Evolutionary conservation across 2,113 vertebrate genomes (phyloP).

Genomic region (Cyprinodon brontotheroides): DNA sequence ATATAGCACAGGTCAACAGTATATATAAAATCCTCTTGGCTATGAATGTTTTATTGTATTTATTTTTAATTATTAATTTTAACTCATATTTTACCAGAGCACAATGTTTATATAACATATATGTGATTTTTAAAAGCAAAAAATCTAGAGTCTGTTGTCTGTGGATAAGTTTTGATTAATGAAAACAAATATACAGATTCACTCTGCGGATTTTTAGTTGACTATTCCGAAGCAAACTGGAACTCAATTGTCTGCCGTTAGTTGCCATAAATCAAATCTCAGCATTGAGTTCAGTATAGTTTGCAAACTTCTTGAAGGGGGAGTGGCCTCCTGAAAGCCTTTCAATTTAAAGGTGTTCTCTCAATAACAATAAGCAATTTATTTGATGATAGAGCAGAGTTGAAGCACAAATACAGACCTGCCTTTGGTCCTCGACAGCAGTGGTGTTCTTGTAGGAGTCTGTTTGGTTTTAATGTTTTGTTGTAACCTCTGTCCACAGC

Average conservation of each 20-base stretch:
- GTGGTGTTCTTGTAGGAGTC: not conserved
- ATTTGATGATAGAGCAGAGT: not conserved
- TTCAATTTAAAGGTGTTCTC: too few relatives aligned
- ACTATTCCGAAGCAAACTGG: too few relatives aligned
- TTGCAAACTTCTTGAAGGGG: too few relatives aligned
- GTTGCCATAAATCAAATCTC: too few relatives aligned
- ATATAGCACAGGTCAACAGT: not conserved
- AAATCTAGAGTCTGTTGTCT: not conserved
- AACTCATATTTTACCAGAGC: too few relatives aligned
- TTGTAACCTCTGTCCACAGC: slow-evolving; percentile 59
- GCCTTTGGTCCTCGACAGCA: not conserved
- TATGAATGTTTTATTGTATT: not conserved
- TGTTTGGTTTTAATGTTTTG: not conserved
- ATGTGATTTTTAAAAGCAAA: not conserved
- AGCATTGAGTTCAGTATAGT: too few relatives aligned
- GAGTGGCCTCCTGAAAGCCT: too few relatives aligned
- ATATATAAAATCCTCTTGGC: not conserved
- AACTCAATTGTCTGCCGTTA: too few relatives aligned
- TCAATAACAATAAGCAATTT: not conserved
- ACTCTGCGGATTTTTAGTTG: too few relatives aligned
- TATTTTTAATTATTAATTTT: not conserved
- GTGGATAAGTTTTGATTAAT: not conserved
- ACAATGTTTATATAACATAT: not conserved
- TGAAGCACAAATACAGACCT: not conserved
- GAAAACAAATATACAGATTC: not conserved